A percentile compares a stretch with the other conserved stretches of the same genome.
Conservation (phyloP, 2,797 vertebrate genomes). For the Malurus leucopterus region DNA sequence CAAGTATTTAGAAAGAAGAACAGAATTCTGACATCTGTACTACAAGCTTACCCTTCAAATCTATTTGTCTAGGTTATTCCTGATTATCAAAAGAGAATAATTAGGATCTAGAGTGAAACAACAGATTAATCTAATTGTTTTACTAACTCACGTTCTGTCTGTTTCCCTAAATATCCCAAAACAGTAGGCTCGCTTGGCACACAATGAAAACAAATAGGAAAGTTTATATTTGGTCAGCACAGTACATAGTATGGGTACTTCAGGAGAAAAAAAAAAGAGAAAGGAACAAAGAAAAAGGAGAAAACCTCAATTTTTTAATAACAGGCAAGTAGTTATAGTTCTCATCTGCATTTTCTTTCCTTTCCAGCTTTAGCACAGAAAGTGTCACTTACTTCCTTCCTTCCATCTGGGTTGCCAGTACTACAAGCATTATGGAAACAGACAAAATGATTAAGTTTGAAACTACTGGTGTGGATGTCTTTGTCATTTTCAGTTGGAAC, state of each 20-base stretch:
- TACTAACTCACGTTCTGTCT: background rate
- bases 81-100: background rate
- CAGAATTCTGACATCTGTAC: background rate
- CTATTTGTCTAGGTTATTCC: background rate
- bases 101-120: background rate
- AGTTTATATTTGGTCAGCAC: background rate
- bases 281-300: fast-evolving
- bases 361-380: background rate
- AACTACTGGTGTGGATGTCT: background rate
- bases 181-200: background rate
- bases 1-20: background rate
- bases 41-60: background rate
- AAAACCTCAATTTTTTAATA: background rate
- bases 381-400: background rate
- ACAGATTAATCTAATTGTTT: background rate
- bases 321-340: background rate
- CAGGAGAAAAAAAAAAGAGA: fast-evolving
- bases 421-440: background rate
- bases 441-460: background rate
- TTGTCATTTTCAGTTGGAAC: background rate
- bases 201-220: background rate
- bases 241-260: background rate
- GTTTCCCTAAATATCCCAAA: background rate
- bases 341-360: background rate
- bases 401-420: background rate